A percentile compares a stretch with the other conserved stretches of the same genome.
Evolutionary conservation across 2,797 vertebrate genomes (phyloP).

Genomic region (Xenopus petersii): DNA sequence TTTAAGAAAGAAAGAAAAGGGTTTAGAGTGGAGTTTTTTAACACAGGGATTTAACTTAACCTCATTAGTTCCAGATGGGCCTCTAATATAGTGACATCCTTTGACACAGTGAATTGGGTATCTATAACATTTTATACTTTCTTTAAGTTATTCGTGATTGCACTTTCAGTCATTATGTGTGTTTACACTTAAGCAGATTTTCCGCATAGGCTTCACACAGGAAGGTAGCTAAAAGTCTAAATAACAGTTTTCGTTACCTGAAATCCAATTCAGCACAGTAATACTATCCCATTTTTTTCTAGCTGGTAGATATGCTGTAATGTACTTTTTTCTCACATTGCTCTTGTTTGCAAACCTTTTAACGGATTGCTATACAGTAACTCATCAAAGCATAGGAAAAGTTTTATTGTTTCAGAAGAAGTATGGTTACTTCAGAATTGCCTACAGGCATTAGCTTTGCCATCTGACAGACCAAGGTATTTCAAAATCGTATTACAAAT

Average conservation of each 20-base stretch:
- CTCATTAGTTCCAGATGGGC: constrained; percentile 47
- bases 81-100: constrained; percentile 29
- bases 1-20: constrained; percentile 34
- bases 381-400: constrained; percentile 24
- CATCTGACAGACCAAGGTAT: constrained; percentile 19
- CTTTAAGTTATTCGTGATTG: not conserved
- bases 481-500: constrained; percentile 19
- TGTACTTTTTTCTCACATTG: too few species aligned
- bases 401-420: constrained; percentile 14
- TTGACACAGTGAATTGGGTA: constrained; percentile 18
- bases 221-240: too few species aligned
- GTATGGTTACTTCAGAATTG: not conserved
- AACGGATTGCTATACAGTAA: constrained; percentile 23
- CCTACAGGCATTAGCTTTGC: constrained; percentile 22
- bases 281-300: constrained; percentile 8
- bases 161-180: too few species aligned
- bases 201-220: too few species aligned
- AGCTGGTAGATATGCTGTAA: constrained; percentile 4
- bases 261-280: constrained; percentile 11
- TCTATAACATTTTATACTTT: constrained; percentile 1
- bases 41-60: constrained; percentile 46
- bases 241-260: too few species aligned
- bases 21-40: constrained; percentile 45
- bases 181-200: too few species aligned
- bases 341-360: not conserved